These are phyloP conservation scores for Netta rufina DNA, from an alignment of 2,797 vertebrate species.

Conservation along the genomic window DNA sequence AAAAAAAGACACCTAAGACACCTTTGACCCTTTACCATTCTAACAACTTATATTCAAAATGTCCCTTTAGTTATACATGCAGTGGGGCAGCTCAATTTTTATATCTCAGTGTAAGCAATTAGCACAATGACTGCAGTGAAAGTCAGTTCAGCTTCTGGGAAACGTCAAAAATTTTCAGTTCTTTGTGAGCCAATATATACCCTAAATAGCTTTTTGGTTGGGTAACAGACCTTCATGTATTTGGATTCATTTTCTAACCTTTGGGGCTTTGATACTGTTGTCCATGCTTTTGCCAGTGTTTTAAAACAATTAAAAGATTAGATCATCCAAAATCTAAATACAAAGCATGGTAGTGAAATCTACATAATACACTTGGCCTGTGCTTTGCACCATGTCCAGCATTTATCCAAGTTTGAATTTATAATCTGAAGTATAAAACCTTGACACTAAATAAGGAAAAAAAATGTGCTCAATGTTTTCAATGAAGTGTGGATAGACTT, in stretches of 20 bases:
- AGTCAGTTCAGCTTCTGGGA: not conserved
- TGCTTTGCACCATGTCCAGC: not conserved
- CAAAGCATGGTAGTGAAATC: not conserved
- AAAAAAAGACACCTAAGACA: too few relatives aligned
- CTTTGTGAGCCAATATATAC: not conserved
- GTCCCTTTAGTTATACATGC: not conserved
- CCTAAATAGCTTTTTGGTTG: not conserved
- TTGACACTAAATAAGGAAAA: not conserved
- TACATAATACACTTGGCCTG: not conserved
- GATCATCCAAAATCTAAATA: slow-evolving; percentile 1
- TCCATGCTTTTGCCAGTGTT: not conserved
- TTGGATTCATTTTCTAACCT: slow-evolving; percentile 30
- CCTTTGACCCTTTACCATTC: not conserved
- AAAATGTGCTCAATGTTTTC: not conserved
- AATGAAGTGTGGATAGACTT: not conserved
- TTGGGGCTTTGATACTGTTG: slow-evolving; percentile 5
- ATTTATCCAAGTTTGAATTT: not conserved
- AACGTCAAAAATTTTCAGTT: not conserved
- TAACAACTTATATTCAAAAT: not conserved
- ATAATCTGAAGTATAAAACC: slow-evolving; percentile 3
- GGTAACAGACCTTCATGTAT: not conserved
- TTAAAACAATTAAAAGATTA: not conserved
- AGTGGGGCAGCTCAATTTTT: not conserved
- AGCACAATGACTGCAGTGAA: not conserved
- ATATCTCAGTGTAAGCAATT: not conserved